These are phyloP conservation scores for Bovichtus diacanthus DNA, from an alignment of 2,797 vertebrate species.

Conservation along the genomic window DNA sequence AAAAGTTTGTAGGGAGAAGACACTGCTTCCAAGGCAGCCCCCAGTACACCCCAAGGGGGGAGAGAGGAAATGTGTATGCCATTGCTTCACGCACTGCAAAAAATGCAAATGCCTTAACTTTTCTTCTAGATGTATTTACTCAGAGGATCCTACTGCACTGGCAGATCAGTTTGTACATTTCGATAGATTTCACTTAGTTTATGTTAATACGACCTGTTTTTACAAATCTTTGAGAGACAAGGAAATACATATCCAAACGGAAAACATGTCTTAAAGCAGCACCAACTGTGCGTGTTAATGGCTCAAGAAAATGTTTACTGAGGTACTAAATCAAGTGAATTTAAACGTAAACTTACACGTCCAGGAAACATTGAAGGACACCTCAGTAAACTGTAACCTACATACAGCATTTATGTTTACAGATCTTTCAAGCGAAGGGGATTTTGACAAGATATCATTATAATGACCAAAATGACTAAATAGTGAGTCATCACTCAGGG, in stretches of 20 bases:
- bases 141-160: background rate
- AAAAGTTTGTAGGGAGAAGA: slow-evolving; percentile 49
- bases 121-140: background rate
- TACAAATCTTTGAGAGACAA: background rate
- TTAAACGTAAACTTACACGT: background rate
- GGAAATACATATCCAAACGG: background rate
- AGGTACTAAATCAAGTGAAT: no score
- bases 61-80: slow-evolving; percentile 35
- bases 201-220: background rate
- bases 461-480: background rate
- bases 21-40: slow-evolving; percentile 35
- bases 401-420: background rate
- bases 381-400: background rate
- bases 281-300: background rate
- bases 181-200: background rate
- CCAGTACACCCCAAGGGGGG: slow-evolving; percentile 21
- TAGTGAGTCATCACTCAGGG: background rate
- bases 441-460: background rate
- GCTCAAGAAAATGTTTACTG: no score
- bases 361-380: background rate
- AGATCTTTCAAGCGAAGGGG: background rate
- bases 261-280: background rate
- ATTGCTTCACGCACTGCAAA: slow-evolving; percentile 38
- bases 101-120: slow-evolving; percentile 19
- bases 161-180: background rate